Percentiles rank a stretch among this genome's conserved stretches.
Conservation (phyloP, 1,140 invertebrate genomes). For the Panagrolaimus sp. region DNA sequence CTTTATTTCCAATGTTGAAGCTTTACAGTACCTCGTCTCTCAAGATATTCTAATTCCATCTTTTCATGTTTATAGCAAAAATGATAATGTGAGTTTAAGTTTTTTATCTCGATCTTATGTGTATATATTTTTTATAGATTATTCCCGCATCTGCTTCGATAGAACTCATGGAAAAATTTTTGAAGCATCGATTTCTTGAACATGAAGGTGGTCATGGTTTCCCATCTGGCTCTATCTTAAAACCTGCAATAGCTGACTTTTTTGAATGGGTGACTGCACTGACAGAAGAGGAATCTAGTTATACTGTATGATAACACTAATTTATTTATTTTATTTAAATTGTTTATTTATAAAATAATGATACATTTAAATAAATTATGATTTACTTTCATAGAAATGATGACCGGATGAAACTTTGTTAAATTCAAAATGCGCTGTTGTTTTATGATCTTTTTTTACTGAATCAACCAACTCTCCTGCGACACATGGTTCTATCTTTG, state of each 20-base stretch:
- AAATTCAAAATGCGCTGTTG: constrained; percentile 30
- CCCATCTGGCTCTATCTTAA: background rate
- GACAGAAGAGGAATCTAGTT: no score
- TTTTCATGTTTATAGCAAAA: background rate
- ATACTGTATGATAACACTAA: no score
- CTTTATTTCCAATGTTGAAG: background rate
- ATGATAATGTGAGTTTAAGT: background rate
- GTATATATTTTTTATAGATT: background rate
- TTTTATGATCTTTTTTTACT: constrained; percentile 19
- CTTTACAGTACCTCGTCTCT: background rate
- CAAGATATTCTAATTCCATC: background rate
- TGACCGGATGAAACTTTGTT: constrained; percentile 25
- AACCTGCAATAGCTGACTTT: constrained; percentile 1
- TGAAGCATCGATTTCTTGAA: no score
- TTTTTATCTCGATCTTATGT: no score
- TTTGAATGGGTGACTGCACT: no score
- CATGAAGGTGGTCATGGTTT: background rate
- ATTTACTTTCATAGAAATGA: constrained; percentile 20
- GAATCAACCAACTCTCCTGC: constrained; percentile 30
- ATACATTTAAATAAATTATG: no score
- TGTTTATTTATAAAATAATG: no score
- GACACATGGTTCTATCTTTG: constrained; percentile 17
- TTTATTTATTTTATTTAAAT: no score
- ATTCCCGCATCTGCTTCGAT: constrained; percentile 1
- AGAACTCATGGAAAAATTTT: background rate